Conservation (phyloP, 2,797 vertebrate species). For the Sebastes matsubarae region DNA sequence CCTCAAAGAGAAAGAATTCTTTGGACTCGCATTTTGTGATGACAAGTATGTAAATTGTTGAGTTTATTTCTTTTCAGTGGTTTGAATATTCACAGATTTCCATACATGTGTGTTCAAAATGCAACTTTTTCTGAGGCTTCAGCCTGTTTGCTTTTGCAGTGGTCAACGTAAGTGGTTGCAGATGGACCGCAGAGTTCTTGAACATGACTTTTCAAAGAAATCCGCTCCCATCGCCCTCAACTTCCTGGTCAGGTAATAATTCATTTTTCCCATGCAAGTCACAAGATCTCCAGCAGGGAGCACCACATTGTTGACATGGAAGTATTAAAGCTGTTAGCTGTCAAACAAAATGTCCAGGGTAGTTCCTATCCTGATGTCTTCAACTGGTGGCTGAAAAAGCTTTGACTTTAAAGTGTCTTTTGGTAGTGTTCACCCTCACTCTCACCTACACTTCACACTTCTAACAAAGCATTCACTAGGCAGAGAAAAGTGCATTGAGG, state of each 20-base stretch:
- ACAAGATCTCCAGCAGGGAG: slow-evolving; percentile 63
- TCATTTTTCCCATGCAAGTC: slow-evolving; percentile 7
- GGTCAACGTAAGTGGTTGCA: slow-evolving; percentile 97
- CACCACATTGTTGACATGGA: slow-evolving; percentile 22
- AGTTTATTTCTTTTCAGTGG: not conserved
- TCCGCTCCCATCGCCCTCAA: slow-evolving; percentile 86
- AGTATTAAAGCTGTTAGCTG: not conserved
- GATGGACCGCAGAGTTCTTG: slow-evolving; percentile 95
- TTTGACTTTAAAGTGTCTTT: no score
- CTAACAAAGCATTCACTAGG: not conserved
- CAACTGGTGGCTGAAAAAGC: not conserved
- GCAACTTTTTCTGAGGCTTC: slow-evolving; percentile 7
- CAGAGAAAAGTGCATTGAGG: not conserved
- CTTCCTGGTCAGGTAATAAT: slow-evolving; percentile 92
- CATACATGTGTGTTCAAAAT: not conserved
- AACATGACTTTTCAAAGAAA: slow-evolving; percentile 97
- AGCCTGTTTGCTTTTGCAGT: slow-evolving; percentile 73
- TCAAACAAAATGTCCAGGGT: not conserved
- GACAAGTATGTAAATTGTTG: slow-evolving; percentile 89
- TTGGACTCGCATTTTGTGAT: slow-evolving; percentile 94
- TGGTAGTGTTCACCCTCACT: not conserved
- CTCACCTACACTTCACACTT: not conserved
- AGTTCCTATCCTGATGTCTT: not conserved
- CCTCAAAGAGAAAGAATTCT: slow-evolving; percentile 99
- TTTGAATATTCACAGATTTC: slow-evolving; percentile 1